phyloP scores from a whole-genome alignment of 2,113 vertebrate species.

The Cygnus buccinator region DNA sequence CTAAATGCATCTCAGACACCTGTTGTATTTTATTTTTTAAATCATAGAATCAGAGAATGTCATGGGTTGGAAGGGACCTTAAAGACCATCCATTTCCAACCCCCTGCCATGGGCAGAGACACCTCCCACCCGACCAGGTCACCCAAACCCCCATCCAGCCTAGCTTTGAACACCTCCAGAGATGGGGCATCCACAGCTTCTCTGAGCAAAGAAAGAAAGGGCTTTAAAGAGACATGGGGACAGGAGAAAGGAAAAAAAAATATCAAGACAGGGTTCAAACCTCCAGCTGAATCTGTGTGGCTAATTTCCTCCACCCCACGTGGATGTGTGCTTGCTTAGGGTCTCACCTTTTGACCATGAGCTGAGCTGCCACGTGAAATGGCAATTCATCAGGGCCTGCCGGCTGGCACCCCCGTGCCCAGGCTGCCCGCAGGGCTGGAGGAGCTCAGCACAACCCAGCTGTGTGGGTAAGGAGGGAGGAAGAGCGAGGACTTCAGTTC shows the following conservation, averaged over 20 bases:
- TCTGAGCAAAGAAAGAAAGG: not conserved
- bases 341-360: no score
- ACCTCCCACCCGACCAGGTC: no score
- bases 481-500: not conserved
- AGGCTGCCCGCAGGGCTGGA: no score
- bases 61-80: no score
- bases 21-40: not conserved
- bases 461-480: not conserved
- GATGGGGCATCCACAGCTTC: no score
- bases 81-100: no score
- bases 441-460: not conserved
- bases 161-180: no score
- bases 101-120: no score
- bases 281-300: not conserved
- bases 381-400: accelerated
- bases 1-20: not conserved
- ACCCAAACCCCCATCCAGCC: no score
- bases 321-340: not conserved
- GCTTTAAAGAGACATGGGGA: not conserved
- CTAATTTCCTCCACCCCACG: not conserved
- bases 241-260: not conserved
- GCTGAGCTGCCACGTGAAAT: accelerated
- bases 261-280: not conserved
- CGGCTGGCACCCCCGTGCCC: no score
- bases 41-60: no score